A percentile compares a stretch with the other conserved stretches of the same genome.
phyloP scores from a whole-genome alignment of 2,113 vertebrate species.

The Cynocephalus volans region DNA sequence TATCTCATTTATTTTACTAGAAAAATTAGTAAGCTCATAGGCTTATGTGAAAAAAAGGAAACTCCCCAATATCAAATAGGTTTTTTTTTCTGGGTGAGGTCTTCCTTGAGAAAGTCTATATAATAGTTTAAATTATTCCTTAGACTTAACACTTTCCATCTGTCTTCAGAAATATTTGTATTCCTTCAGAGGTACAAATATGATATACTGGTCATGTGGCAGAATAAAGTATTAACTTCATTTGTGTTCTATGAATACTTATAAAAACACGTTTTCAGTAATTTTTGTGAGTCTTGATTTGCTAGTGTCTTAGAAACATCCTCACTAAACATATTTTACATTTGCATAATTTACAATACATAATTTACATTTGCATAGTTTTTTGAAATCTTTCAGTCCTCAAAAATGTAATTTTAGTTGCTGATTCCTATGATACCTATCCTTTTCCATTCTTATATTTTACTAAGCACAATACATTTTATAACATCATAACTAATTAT shows the following conservation, averaged over 20 bases:
- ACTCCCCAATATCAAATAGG: neutral
- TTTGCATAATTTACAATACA: neutral
- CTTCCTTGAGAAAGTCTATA: slow-evolving; percentile 23
- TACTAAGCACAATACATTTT: neutral
- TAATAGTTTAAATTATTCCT: slow-evolving; percentile 20
- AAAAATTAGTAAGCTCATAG: slow-evolving; percentile 59
- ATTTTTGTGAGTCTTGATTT: slow-evolving; percentile 28
- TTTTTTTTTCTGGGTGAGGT: slow-evolving; percentile 18
- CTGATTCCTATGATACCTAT: neutral
- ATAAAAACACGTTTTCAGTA: neutral
- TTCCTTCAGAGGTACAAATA: neutral
- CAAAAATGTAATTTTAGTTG: neutral
- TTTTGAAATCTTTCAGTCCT: neutral
- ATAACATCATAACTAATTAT: slow-evolving; percentile 15
- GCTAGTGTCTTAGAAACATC: neutral
- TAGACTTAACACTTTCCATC: slow-evolving; percentile 61
- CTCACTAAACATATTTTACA: slow-evolving; percentile 10
- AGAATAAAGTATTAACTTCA: slow-evolving; percentile 40
- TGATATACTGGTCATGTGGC: neutral
- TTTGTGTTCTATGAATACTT: slow-evolving; percentile 29
- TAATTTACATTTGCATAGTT: slow-evolving; percentile 17
- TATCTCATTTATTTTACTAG: slow-evolving; percentile 44
- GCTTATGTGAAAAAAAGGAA: slow-evolving; percentile 2
- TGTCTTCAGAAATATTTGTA: slow-evolving; percentile 50
- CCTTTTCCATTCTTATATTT: slow-evolving; percentile 48